These are phyloP conservation scores for Mythimna loreyi DNA, from an alignment of 2,888 invertebrate genomes.

Conservation along the genomic window DNA sequence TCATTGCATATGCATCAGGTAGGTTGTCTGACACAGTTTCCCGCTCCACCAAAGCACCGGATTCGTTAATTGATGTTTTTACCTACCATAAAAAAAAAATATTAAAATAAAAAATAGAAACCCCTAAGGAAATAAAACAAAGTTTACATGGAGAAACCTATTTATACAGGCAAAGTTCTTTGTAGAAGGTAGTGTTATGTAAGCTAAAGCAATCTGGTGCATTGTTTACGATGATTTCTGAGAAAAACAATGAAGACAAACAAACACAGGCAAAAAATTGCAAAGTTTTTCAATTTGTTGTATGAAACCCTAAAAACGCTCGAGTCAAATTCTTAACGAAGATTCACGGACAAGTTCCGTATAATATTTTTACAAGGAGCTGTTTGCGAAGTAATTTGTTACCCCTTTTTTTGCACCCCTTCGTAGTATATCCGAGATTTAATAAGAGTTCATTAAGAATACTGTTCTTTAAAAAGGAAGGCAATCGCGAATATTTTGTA, in stretches of 20 bases:
- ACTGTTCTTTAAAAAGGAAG: slow-evolving; percentile 35
- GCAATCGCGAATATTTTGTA: slow-evolving; percentile 46
- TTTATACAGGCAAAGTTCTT: too few relatives aligned
- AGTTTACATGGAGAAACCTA: too few relatives aligned
- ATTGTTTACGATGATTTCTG: neutral
- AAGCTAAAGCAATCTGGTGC: too few relatives aligned
- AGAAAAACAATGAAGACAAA: neutral
- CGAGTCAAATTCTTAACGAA: slow-evolving; percentile 45
- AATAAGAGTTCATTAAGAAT: slow-evolving; percentile 75
- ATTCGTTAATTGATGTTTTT: too few relatives aligned
- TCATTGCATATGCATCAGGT: too few relatives aligned
- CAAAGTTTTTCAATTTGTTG: slow-evolving; percentile 25
- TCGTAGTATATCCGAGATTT: slow-evolving; percentile 72
- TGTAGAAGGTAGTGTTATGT: too few relatives aligned
- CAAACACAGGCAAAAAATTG: neutral
- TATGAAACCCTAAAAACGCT: slow-evolving; percentile 27
- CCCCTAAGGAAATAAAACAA: too few relatives aligned
- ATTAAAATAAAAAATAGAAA: too few relatives aligned
- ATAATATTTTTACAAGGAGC: slow-evolving; percentile 59
- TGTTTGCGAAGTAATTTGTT: slow-evolving; percentile 78
- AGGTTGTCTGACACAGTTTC: too few relatives aligned
- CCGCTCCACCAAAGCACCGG: too few relatives aligned
- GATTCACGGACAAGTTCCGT: slow-evolving; percentile 28
- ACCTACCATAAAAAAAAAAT: too few relatives aligned
- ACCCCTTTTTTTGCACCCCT: slow-evolving; percentile 69